Evolutionary conservation across 2,113 vertebrate genomes (phyloP), one percentile per base, ranked within the genome.

Genomic region (Melanostigma gelatinosum): DNA sequence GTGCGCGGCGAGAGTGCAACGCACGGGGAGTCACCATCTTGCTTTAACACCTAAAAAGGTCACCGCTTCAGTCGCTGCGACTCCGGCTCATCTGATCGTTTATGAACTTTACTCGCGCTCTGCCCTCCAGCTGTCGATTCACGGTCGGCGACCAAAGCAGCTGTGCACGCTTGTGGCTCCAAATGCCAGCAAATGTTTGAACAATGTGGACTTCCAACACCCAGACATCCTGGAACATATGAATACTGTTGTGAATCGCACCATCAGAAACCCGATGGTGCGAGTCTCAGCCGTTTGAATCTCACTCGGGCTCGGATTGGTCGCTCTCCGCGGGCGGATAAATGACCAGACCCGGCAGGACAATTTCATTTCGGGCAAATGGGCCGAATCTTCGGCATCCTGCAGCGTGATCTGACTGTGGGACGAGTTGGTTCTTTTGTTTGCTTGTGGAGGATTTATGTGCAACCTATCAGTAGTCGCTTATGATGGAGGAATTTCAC

Each of bases 31-130:
- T 67, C 66, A 58, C 55, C 22, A 3, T 55, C 74, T 46, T 75
- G 55, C 75, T 50, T 73, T 57, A 68, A 78, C 74, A 55, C 48
- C 22, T 55, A 50, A 88, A 84, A 48, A 18, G 86, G 90, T 89
- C 86, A 83, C 3, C 0, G 29, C 67, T 22, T 38, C 15, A 40
- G 46, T 22, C 27, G 12, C 62, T 2, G 27, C 29, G 9, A 22
- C 65, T 58, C 7, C 0, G 38, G 15, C 54, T 80, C 80, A 74
- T 79, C 77, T 70, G 63, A 74, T 10, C 38, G 6, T 83, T 80
- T 11, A 9, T 12, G 70, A 75, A 85, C 66, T 77, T 79, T 18
- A 29, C 46, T 77, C 77, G 42, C 55, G 58, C 50, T 73, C 54
- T 29, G 34, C 70, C 71, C 42, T 18, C 11, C 9, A 54, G 65